Base-by-base conservation (phyloP, 1,140 invertebrate genomes). In the Cataglyphis hispanica region DNA sequence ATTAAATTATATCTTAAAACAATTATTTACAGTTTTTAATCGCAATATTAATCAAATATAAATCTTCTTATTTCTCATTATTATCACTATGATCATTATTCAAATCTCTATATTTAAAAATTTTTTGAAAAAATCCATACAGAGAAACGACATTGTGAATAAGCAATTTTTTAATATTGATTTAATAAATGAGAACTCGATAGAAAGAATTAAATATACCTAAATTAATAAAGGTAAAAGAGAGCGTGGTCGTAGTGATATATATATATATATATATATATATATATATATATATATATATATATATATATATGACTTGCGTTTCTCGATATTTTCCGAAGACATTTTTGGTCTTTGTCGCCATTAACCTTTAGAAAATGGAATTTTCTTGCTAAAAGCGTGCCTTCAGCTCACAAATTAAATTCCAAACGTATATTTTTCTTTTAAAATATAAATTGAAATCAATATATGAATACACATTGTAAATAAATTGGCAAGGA, bases 291-390 rank as follows among this genome's bases (percentile, higher is more conserved):
- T 50, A 19, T 19, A 1, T 10, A 19, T 31, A 2, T 31, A 31
- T n/a, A 13, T 16, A 16, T 50, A 19, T 19, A 1, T 10, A 19
- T 31, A 2, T 31, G 4, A 34, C 13, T 40, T 50, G 16, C 46
- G 56, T 37, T 11, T 19, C 58, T 25, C 34, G 22, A 61, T 61
- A 46, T 77, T 31, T 77, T 46, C 6, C 40, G 5, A 43, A 13
- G 11, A 46, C 6, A 13, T 11, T 50, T n/a, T 63, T 2, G 27
- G 19, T 3, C 27, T 64, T 61, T 13, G 1, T 50, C 25, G 22
- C n/a, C 27, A 34, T 77, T 64, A 77, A 64, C 19, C 43, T 22
- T 64, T 46, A n/a, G 40, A 77, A n/a, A 50, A 22, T 2, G 40
- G 40, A 46, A 13, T 37, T 63, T 77, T 27, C 19, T 43, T 31